phyloP scores from a whole-genome alignment of 1,140 invertebrate genomes.

The Papilio helenus region DNA sequence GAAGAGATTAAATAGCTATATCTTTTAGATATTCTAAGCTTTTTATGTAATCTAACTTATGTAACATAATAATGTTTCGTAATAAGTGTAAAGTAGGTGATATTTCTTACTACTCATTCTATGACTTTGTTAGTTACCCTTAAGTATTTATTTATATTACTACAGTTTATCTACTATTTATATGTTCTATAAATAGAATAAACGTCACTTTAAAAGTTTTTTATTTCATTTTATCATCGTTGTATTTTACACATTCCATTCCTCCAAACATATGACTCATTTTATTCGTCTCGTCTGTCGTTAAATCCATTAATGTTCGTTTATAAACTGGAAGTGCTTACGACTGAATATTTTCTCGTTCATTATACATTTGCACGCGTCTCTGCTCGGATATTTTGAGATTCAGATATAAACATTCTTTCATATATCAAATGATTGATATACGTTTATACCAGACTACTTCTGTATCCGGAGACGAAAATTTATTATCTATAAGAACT shows the following conservation, averaged over 20 bases:
- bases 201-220: background rate
- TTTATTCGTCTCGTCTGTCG: background rate
- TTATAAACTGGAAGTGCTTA: background rate
- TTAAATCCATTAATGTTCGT: background rate
- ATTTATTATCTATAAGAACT: background rate
- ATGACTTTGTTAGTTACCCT: background rate
- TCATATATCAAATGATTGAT: constrained; percentile 27
- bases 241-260: constrained; percentile 1
- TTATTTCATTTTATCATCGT: background rate
- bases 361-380: constrained; percentile 22
- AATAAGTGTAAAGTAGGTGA: background rate
- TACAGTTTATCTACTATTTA: background rate
- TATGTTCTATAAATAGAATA: background rate
- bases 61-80: background rate
- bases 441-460: background rate
- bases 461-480: background rate
- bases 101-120: too few species aligned
- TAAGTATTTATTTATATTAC: background rate
- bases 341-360: background rate
- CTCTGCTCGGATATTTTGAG: constrained; percentile 21
- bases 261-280: constrained; percentile 5
- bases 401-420: constrained; percentile 28
- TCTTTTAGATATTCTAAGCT: background rate
- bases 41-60: background rate
- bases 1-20: background rate